These are phyloP conservation scores for Oscheius sp. DNA, from an alignment of 2,888 invertebrate genomes.

Conservation along the genomic window DNA sequence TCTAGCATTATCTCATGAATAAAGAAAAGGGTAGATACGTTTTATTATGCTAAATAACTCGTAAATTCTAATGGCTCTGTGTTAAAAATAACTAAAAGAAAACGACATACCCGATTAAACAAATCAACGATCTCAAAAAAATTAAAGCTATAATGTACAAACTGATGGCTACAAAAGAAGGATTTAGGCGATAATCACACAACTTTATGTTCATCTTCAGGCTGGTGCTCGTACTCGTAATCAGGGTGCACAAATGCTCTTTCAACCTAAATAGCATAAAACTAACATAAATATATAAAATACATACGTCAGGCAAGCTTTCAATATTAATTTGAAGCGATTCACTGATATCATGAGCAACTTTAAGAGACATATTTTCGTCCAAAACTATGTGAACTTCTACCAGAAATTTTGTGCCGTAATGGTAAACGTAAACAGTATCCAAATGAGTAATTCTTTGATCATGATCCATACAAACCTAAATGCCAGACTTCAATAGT, in stretches of 20 bases:
- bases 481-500: background rate
- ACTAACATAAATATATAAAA: background rate
- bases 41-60: background rate
- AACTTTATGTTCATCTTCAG: slow-evolving; percentile 74
- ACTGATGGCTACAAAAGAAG: background rate
- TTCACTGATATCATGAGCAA: slow-evolving; percentile 76
- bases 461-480: slow-evolving; percentile 72
- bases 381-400: slow-evolving; percentile 75
- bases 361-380: slow-evolving; percentile 74
- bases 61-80: background rate
- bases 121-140: background rate
- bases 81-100: background rate
- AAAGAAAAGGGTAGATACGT: background rate
- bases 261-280: slow-evolving; percentile 72
- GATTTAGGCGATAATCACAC: background rate
- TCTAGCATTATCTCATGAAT: background rate
- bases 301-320: slow-evolving; percentile 71
- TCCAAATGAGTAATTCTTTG: slow-evolving; percentile 73
- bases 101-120: background rate
- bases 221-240: slow-evolving; percentile 75
- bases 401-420: slow-evolving; percentile 75
- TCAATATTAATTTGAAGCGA: slow-evolving; percentile 76
- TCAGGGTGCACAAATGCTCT: slow-evolving; percentile 77
- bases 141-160: background rate
- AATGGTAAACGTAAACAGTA: slow-evolving; percentile 77